Base-by-base conservation (phyloP, 2,888 invertebrate species). In the Panzeria rudis region DNA sequence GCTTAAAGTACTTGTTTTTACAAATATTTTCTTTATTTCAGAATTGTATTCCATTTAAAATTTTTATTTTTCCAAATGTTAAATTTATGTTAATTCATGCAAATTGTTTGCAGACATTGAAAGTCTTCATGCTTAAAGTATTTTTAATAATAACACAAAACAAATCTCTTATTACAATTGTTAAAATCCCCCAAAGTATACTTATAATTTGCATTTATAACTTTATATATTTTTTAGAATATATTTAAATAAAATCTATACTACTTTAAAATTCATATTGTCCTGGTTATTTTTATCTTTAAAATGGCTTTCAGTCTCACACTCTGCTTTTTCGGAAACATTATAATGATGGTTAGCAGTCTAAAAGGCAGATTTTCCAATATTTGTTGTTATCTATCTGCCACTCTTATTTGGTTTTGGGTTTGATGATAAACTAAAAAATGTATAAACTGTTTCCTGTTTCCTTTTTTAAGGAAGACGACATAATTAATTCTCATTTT, bases 141-240 rank as follows among this genome's bases (percentile, higher is more conserved):
- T 41, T 15, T 8, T 54, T 44, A 20, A 54, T 6, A 66, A 64
- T 6, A 64, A 32, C 9, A 7, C 15, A 7, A 41, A 75, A 41
- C 41, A 50, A 73, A 47, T 61, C 17, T 54, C 0, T 29, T 68
- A 32, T 50, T 32, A 25, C 13, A 54, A 56, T 17, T 56, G n/a
- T 50, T 47, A n/a, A 62, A 66, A 38, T 66, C 41, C 52, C 75
- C 29, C 20, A 32, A 44, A 54, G 75, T 29, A 56, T 54, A 8
- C 64, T 64, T n/a, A 23, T 8, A 20, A 64, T 52, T 76, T 76
- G 32, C 44, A 47, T 54, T 54, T 13, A 6, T 25, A 44, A 44
- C 17, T 11, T 29, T 66, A 1, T 13, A 13, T 52, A 4, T 47
- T 17, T 17, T 17, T 44, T n/a, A n/a, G n/a, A n/a, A n/a, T n/a